Evolutionary conservation across 2,888 invertebrate genomes (phyloP).

Genomic region (Eupithecia abbreviata): DNA sequence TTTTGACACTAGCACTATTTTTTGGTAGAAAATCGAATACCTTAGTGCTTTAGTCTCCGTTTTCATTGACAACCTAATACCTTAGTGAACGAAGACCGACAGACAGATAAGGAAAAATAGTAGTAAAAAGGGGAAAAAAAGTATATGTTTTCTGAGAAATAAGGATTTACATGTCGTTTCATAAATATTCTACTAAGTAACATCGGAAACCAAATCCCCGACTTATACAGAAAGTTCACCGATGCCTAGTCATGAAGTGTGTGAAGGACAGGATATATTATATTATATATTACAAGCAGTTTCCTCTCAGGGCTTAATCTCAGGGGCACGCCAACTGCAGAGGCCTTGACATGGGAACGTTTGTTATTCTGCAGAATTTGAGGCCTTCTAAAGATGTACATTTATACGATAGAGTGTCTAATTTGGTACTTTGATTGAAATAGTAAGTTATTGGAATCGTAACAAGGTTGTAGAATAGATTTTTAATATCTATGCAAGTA

Average conservation of each 20-base stretch:
- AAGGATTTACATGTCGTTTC: no score
- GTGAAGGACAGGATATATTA: constrained; percentile 17
- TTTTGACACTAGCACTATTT: no score
- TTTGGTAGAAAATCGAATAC: no score
- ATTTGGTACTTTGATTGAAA: not conserved
- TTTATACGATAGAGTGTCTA: not conserved
- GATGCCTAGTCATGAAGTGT: not conserved
- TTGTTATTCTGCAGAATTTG: not conserved
- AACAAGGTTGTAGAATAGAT: not conserved
- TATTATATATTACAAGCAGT: constrained; percentile 17
- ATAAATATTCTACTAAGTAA: not conserved
- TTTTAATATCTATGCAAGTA: no score
- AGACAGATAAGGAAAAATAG: no score
- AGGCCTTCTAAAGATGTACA: not conserved
- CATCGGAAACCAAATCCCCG: not conserved
- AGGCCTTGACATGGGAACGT: constrained; percentile 27
- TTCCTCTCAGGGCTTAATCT: constrained; percentile 19
- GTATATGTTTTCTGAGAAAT: no score
- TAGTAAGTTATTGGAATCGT: not conserved
- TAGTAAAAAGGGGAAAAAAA: no score
- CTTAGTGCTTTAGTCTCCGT: no score
- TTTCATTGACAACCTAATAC: no score
- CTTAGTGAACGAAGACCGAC: no score
- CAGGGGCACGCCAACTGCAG: constrained; percentile 24
- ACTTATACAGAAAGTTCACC: not conserved